Conservation (phyloP, 2,888 invertebrate species). For the Tineola bisselliella region DNA sequence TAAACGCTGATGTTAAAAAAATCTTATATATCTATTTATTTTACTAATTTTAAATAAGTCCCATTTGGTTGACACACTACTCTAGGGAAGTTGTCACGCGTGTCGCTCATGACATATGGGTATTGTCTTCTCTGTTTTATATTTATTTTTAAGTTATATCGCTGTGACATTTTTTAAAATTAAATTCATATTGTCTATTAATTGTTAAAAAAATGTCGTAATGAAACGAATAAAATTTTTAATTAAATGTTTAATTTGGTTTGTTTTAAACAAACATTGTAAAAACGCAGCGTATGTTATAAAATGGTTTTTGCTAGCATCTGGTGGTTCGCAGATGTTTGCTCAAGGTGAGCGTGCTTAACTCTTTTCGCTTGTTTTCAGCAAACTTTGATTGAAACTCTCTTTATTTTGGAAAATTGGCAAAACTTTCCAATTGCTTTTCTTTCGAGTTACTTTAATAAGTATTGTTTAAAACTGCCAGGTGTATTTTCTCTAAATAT, state of each 20-base stretch:
- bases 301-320: not conserved
- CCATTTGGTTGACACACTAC: too few relatives aligned
- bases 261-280: conserved; percentile 1
- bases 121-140: too few relatives aligned
- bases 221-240: not conserved
- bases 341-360: conserved; percentile 29
- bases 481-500: not conserved
- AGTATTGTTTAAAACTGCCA: not conserved
- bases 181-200: too few relatives aligned
- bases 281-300: not conserved
- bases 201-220: too few relatives aligned
- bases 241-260: not conserved
- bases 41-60: too few relatives aligned
- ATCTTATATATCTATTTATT: too few relatives aligned
- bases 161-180: too few relatives aligned
- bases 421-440: conserved; percentile 55
- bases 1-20: too few relatives aligned
- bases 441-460: conserved; percentile 27
- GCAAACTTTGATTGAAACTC: conserved; percentile 52
- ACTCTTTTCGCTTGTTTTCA: conserved; percentile 37
- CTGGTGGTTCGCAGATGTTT: conserved; percentile 26
- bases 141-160: too few relatives aligned
- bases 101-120: too few relatives aligned
- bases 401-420: conserved; percentile 59
- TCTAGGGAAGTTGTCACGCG: too few relatives aligned